Evolutionary conservation across 2,888 invertebrate species (phyloP).

Genomic region (Andrena trimmerana): DNA sequence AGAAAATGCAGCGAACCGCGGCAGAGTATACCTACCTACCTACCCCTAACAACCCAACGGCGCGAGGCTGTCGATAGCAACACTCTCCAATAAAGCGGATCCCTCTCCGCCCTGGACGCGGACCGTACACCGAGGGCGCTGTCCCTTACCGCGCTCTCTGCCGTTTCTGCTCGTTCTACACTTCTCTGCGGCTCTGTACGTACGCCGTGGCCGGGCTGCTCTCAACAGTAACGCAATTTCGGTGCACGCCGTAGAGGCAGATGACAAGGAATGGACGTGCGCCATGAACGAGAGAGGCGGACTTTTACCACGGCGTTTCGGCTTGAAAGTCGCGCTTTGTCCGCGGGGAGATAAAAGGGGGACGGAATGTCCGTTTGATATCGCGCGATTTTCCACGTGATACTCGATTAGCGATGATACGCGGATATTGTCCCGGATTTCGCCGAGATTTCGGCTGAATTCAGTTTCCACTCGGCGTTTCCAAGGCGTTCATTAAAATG

Average conservation of each 20-base stretch:
- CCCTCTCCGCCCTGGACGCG: constrained; percentile 69
- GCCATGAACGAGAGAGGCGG: constrained; percentile 41
- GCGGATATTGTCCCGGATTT: constrained; percentile 7
- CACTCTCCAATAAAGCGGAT: constrained; percentile 83
- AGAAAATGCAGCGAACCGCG: constrained; percentile 82
- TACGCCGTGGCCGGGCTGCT: constrained; percentile 53
- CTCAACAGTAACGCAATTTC: constrained; percentile 78
- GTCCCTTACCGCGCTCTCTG: constrained; percentile 55
- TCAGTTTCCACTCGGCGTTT: background rate
- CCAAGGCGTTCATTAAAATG: background rate
- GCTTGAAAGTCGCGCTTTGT: constrained; percentile 43
- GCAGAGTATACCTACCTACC: constrained; percentile 74
- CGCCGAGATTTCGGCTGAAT: constrained; percentile 3
- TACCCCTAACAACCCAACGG: constrained; percentile 75
- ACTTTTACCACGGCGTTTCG: constrained; percentile 38
- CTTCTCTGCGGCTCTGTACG: constrained; percentile 45
- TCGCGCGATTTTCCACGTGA: constrained; percentile 37
- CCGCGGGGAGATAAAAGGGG: constrained; percentile 39
- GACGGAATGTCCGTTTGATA: constrained; percentile 40
- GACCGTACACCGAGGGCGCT: constrained; percentile 43
- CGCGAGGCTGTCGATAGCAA: constrained; percentile 82
- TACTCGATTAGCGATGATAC: constrained; percentile 50
- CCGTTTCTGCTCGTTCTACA: constrained; percentile 46
- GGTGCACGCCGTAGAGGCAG: constrained; percentile 61
- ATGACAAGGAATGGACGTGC: constrained; percentile 63